Evolutionary conservation across 2,888 invertebrate genomes (phyloP).

Genomic region (Ochropleura leucogaster): DNA sequence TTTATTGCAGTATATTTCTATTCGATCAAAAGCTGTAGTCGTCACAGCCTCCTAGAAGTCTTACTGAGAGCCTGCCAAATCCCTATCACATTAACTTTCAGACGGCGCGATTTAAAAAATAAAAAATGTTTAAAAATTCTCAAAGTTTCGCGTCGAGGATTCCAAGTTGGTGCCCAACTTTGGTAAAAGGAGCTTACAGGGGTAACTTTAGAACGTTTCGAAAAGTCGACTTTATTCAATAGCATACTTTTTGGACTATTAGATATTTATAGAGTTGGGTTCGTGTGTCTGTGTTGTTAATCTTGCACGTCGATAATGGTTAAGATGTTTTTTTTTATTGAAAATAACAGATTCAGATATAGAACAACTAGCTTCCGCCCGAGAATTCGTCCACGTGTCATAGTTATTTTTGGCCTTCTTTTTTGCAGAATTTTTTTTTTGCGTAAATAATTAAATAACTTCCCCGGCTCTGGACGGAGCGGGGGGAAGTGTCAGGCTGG

Average conservation of each 20-base stretch:
- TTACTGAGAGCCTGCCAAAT: slow-evolving; percentile 68
- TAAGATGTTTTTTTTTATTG: neutral
- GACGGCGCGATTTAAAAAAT: slow-evolving; percentile 78
- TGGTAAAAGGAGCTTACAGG: slow-evolving; percentile 76
- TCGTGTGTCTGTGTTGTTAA: neutral
- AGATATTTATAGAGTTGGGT: slow-evolving; percentile 57
- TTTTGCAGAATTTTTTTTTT: too few species aligned
- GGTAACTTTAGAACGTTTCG: slow-evolving; percentile 73
- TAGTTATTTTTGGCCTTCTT: too few species aligned
- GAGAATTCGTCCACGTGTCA: too few species aligned
- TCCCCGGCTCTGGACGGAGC: too few species aligned
- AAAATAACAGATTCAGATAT: too few species aligned
- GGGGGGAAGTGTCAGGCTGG: too few species aligned
- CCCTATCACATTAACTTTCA: slow-evolving; percentile 69
- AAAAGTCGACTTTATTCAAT: slow-evolving; percentile 79
- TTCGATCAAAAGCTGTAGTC: neutral
- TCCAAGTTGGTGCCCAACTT: slow-evolving; percentile 77
- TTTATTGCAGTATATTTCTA: neutral
- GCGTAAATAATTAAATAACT: too few species aligned
- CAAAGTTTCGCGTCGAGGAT: slow-evolving; percentile 77
- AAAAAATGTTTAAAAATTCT: slow-evolving; percentile 81
- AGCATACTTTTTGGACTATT: slow-evolving; percentile 73
- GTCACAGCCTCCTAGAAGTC: slow-evolving; percentile 12
- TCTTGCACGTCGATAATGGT: neutral
- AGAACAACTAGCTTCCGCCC: too few species aligned